phyloP scores from a whole-genome alignment of 2,797 vertebrate genomes.

The Leuciscus waleckii region DNA sequence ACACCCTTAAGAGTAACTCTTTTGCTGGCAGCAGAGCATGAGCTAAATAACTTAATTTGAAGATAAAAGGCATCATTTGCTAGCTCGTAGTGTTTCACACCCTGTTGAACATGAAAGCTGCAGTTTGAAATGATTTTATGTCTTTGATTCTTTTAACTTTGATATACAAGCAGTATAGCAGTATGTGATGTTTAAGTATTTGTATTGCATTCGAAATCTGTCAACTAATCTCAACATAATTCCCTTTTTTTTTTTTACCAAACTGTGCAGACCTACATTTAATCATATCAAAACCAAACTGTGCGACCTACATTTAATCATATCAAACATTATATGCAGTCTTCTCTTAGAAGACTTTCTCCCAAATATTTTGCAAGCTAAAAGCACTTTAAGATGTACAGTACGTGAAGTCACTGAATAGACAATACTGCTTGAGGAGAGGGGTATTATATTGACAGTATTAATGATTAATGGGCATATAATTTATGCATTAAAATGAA shows the following conservation, averaged over 20 bases:
- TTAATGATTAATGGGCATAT: conserved; percentile 48
- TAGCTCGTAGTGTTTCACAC: conserved; percentile 10
- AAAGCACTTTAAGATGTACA: conserved; percentile 3
- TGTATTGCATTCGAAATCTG: neutral
- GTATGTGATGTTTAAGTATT: conserved; percentile 2
- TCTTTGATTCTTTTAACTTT: conserved; percentile 3
- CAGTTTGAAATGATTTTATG: conserved; percentile 4
- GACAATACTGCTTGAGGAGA: conserved; percentile 15
- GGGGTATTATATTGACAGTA: conserved; percentile 35
- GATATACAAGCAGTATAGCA: neutral
- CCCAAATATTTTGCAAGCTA: neutral
- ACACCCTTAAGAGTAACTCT: conserved; percentile 8
- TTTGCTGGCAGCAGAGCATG: conserved; percentile 6
- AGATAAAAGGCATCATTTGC: conserved; percentile 18
- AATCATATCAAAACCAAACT: too few relatives aligned
- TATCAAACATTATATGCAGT: neutral
- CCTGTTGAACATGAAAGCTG: conserved; percentile 34
- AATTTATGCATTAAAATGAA: conserved; percentile 47
- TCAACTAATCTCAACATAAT: conserved; percentile 10
- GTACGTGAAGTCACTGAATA: conserved; percentile 1
- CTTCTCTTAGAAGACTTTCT: neutral
- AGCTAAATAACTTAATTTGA: conserved; percentile 21
- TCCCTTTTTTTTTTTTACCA: neutral
- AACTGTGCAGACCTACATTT: neutral
- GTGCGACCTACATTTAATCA: neutral